These are phyloP conservation scores for Aleiodes leptofemur DNA, from an alignment of 2,888 invertebrate species.

Conservation along the genomic window DNA sequence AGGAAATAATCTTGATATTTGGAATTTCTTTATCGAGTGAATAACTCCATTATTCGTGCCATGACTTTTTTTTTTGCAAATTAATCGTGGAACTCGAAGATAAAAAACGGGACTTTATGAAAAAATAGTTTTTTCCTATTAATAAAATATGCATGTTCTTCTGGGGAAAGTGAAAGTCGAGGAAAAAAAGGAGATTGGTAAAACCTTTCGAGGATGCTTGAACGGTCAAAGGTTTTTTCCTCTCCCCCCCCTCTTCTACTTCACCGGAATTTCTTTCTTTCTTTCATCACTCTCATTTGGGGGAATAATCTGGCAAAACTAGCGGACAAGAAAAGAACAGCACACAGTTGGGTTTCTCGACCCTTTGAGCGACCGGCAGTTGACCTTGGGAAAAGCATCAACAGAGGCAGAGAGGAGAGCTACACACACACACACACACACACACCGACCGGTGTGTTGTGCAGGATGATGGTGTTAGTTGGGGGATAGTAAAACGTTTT, in stretches of 20 bases:
- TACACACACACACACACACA: no score
- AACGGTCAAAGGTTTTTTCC: no score
- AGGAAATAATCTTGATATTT: background rate
- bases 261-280: background rate
- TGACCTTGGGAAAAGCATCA: constrained; percentile 20
- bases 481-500: constrained; percentile 3
- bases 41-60: no score
- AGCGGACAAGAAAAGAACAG: background rate
- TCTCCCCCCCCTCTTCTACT: no score
- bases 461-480: background rate
- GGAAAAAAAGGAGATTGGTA: no score
- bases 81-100: no score
- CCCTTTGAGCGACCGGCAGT: constrained; percentile 5
- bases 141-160: no score
- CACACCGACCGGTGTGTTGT: constrained; percentile 3
- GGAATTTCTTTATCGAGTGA: background rate
- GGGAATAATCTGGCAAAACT: background rate
- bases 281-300: background rate
- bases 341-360: background rate
- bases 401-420: constrained; percentile 2
- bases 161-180: no score
- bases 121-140: no score
- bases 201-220: no score
- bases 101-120: no score
- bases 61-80: no score